Evolutionary conservation across 2,797 vertebrate genomes (phyloP).

Genomic region (Sternotherus odoratus): DNA sequence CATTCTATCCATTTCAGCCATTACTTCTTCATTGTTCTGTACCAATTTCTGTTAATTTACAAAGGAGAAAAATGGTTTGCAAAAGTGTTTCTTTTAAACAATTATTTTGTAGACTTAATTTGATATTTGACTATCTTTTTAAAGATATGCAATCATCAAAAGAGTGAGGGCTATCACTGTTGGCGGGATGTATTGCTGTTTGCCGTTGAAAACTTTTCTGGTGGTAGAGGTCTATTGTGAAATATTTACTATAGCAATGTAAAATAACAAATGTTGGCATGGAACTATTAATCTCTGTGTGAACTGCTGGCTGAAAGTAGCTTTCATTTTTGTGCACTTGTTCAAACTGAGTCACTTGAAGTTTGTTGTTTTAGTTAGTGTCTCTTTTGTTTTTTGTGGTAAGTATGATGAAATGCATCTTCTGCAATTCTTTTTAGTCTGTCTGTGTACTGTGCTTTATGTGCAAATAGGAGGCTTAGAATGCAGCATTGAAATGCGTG

Average conservation of each 20-base stretch:
- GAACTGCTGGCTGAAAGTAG: slow-evolving; percentile 19
- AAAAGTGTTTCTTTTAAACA: not conserved
- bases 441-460: slow-evolving; percentile 38
- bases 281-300: slow-evolving; percentile 56
- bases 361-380: slow-evolving; percentile 54
- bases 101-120: not conserved
- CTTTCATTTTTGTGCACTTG: slow-evolving; percentile 65
- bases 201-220: not conserved
- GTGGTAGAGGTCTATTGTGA: not conserved
- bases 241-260: slow-evolving; percentile 40
- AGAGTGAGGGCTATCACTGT: not conserved
- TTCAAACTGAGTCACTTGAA: slow-evolving; percentile 67
- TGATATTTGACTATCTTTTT: not conserved
- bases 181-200: not conserved
- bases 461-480: slow-evolving; percentile 47
- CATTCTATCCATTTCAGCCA: slow-evolving; percentile 39
- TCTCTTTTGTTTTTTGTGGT: slow-evolving; percentile 63
- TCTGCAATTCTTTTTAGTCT: slow-evolving; percentile 68
- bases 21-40: slow-evolving; percentile 78
- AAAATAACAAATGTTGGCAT: slow-evolving; percentile 76
- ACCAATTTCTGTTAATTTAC: slow-evolving; percentile 86
- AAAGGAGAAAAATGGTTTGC: slow-evolving; percentile 30
- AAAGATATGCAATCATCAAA: not conserved
- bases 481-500: slow-evolving; percentile 1
- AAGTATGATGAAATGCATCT: slow-evolving; percentile 59